Conservation (phyloP, 1,140 invertebrate genomes). For the Zaprionus inermis region DNA sequence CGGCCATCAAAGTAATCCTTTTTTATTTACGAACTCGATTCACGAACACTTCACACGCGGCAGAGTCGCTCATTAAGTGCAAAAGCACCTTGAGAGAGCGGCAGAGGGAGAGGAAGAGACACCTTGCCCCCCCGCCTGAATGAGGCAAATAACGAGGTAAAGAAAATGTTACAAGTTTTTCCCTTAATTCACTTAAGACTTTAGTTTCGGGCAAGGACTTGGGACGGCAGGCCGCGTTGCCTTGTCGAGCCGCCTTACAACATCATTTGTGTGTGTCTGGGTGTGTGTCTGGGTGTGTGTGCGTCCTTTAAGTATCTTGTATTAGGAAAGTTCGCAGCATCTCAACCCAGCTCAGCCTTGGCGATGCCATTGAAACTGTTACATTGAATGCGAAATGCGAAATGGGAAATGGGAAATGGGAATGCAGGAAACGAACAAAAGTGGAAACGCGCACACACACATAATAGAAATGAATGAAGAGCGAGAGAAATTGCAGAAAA, state of each 20-base stretch:
- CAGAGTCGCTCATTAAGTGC: slow-evolving; percentile 66
- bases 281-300: slow-evolving; percentile 20
- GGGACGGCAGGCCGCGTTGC: neutral
- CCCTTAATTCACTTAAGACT: slow-evolving; percentile 81
- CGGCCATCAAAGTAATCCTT: slow-evolving; percentile 72
- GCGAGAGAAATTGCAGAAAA: slow-evolving; percentile 20
- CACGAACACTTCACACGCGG: slow-evolving; percentile 56
- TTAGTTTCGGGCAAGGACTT: slow-evolving; percentile 50
- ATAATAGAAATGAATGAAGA: neutral
- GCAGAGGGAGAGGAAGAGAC: neutral
- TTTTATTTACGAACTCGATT: slow-evolving; percentile 72
- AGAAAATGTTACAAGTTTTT: slow-evolving; percentile 76
- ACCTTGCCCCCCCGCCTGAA: neutral
- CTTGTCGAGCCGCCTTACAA: slow-evolving; percentile 46
- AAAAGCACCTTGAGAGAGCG: slow-evolving; percentile 55
- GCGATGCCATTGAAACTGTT: slow-evolving; percentile 64
- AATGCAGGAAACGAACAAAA: slow-evolving; percentile 42
- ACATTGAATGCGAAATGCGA: slow-evolving; percentile 48
- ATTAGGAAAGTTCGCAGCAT: slow-evolving; percentile 70
- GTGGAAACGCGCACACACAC: slow-evolving; percentile 12
- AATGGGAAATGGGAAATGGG: slow-evolving; percentile 19
- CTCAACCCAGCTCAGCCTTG: slow-evolving; percentile 45
- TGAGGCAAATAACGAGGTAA: slow-evolving; percentile 41
- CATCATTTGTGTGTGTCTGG: slow-evolving; percentile 47
- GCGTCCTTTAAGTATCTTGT: slow-evolving; percentile 75